Evolutionary conservation across 2,888 invertebrate species (phyloP).

Genomic region (Catonia carolina): DNA sequence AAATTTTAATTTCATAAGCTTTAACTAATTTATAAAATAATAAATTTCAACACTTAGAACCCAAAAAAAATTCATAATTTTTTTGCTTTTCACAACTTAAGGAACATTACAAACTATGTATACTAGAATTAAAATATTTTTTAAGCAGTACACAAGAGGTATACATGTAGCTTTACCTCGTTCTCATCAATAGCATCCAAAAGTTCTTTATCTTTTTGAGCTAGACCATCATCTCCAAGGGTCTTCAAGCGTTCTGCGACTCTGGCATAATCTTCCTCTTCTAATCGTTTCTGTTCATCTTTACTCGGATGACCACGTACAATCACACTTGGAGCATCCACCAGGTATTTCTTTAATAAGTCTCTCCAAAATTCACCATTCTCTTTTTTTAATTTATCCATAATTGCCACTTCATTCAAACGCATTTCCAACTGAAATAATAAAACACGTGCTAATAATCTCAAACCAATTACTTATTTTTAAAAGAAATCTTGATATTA

Average conservation of each 20-base stretch:
- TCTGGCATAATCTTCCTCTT: slow-evolving; percentile 64
- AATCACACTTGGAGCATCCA: slow-evolving; percentile 55
- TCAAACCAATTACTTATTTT: not conserved
- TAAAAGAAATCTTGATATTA: too few species aligned
- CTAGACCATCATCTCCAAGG: slow-evolving; percentile 64
- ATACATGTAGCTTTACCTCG: too few species aligned
- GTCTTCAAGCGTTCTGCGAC: slow-evolving; percentile 56
- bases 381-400: slow-evolving; percentile 56
- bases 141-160: too few species aligned
- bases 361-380: slow-evolving; percentile 61
- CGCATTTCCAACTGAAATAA: slow-evolving; percentile 56
- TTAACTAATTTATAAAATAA: too few species aligned
- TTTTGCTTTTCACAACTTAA: too few species aligned
- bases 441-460: slow-evolving; percentile 8
- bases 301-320: slow-evolving; percentile 57
- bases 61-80: too few species aligned
- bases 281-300: slow-evolving; percentile 57
- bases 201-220: slow-evolving; percentile 53
- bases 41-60: too few species aligned
- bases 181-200: slow-evolving; percentile 66
- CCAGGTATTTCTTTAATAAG: slow-evolving; percentile 61
- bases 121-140: too few species aligned
- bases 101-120: too few species aligned
- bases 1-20: too few species aligned
- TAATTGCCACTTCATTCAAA: slow-evolving; percentile 58